These are phyloP conservation scores for Drosophila maculinotata DNA, from an alignment of 2,888 invertebrate species.

Conservation along the genomic window DNA sequence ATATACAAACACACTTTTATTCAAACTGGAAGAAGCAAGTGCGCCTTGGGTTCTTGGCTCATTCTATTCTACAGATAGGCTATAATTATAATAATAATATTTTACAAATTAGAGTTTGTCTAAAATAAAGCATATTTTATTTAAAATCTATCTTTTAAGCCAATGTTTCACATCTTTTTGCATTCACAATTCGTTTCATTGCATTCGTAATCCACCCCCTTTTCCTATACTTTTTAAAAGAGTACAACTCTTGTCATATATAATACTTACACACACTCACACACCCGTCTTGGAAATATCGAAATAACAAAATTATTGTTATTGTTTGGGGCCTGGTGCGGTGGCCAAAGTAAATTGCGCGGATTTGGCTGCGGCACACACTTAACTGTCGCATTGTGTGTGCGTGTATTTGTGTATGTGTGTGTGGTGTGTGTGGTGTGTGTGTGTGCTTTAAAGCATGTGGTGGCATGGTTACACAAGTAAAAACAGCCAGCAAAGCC, in stretches of 20 bases:
- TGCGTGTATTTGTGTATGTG: slow-evolving; percentile 11
- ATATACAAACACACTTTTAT: no score
- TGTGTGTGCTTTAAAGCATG: slow-evolving; percentile 40
- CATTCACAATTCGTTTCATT: no score
- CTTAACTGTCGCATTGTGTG: slow-evolving; percentile 37
- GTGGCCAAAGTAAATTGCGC: slow-evolving; percentile 54
- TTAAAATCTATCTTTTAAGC: no score
- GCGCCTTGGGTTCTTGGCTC: no score
- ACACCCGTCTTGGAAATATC: slow-evolving; percentile 63
- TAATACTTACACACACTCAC: slow-evolving; percentile 17
- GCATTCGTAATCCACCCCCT: not conserved
- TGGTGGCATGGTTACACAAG: slow-evolving; percentile 26
- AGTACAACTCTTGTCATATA: slow-evolving; percentile 29
- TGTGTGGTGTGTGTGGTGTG: slow-evolving; percentile 8
- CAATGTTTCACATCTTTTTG: not conserved
- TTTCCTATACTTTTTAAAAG: slow-evolving; percentile 5
- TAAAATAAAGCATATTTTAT: no score
- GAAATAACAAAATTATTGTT: slow-evolving; percentile 82
- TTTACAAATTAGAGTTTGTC: no score
- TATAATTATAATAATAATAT: no score
- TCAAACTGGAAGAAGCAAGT: no score
- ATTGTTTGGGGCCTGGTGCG: slow-evolving; percentile 55
- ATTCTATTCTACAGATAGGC: no score
- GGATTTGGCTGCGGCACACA: slow-evolving; percentile 66
- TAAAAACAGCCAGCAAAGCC: slow-evolving; percentile 35